Evolutionary conservation across 2,113 vertebrate genomes (phyloP).

Genomic region (Labeo catla): DNA sequence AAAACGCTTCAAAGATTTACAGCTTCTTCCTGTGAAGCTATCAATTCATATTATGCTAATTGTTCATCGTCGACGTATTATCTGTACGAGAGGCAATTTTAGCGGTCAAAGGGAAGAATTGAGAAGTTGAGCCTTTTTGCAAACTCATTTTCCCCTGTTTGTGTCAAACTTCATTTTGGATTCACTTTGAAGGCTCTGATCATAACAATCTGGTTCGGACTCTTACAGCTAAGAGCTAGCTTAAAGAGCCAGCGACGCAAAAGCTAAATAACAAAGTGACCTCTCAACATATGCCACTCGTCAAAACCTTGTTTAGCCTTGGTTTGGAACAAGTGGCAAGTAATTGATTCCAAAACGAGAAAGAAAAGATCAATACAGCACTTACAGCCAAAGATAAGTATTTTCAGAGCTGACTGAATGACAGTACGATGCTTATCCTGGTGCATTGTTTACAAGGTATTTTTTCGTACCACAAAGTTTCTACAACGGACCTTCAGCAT

Average conservation of each 20-base stretch:
- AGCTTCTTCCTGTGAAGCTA: not conserved
- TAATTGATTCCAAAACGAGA: slow-evolving; percentile 5
- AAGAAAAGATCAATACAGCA: not conserved
- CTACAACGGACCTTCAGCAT: not conserved
- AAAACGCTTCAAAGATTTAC: not conserved
- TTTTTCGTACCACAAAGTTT: not conserved
- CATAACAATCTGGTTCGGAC: slow-evolving; percentile 1
- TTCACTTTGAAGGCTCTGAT: slow-evolving; percentile 32
- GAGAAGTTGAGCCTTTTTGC: not conserved
- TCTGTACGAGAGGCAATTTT: not conserved
- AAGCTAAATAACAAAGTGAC: not conserved
- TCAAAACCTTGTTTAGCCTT: not conserved
- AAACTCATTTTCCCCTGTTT: not conserved
- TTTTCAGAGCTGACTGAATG: not conserved
- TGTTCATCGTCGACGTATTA: not conserved
- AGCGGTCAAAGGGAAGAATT: not conserved
- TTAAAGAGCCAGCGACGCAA: not conserved
- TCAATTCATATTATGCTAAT: not conserved
- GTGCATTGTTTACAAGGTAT: not conserved
- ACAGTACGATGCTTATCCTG: not conserved
- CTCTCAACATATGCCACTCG: slow-evolving; percentile 1
- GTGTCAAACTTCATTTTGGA: not conserved
- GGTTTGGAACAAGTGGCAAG: not conserved
- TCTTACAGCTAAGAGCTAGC: not conserved
- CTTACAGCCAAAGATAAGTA: not conserved